A percentile compares a stretch with the other conserved stretches of the same genome.
Evolutionary conservation across 2,113 vertebrate species (phyloP).

Genomic region (Platycercus adscitus): DNA sequence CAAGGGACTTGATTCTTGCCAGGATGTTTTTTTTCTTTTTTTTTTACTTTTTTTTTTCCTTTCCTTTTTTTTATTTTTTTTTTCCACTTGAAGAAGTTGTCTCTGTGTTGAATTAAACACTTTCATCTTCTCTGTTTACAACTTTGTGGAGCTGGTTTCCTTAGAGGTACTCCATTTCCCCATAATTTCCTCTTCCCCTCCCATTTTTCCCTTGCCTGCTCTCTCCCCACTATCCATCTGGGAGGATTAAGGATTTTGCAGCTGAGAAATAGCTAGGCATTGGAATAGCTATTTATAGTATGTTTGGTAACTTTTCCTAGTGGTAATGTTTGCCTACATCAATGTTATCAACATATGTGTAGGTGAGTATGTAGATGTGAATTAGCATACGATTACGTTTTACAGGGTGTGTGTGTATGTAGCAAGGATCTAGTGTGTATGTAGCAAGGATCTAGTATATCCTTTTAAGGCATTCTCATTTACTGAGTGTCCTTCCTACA

Average conservation of each 20-base stretch:
- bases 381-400: background rate
- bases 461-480: conserved; percentile 40
- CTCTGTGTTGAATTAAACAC: conserved; percentile 57
- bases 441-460: background rate
- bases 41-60: background rate
- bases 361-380: conserved; percentile 11
- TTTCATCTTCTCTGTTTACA: conserved; percentile 58
- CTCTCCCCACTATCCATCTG: background rate
- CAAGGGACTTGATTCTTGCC: conserved; percentile 67
- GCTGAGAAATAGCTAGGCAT: background rate
- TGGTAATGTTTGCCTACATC: conserved; percentile 36
- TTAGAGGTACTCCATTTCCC: conserved; percentile 25
- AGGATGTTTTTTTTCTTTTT: conserved; percentile 25
- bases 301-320: conserved; percentile 30
- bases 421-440: background rate
- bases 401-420: background rate
- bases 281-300: conserved; percentile 1
- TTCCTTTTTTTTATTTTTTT: background rate
- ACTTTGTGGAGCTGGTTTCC: conserved; percentile 31
- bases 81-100: conserved; percentile 9
- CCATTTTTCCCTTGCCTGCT: background rate
- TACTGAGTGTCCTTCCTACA: conserved; percentile 61
- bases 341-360: background rate
- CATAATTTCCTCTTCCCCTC: conserved; percentile 2
- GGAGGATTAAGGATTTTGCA: conserved; percentile 23